These are phyloP conservation scores for Antennarius striatus DNA, from an alignment of 2,113 vertebrate species.

Conservation along the genomic window DNA sequence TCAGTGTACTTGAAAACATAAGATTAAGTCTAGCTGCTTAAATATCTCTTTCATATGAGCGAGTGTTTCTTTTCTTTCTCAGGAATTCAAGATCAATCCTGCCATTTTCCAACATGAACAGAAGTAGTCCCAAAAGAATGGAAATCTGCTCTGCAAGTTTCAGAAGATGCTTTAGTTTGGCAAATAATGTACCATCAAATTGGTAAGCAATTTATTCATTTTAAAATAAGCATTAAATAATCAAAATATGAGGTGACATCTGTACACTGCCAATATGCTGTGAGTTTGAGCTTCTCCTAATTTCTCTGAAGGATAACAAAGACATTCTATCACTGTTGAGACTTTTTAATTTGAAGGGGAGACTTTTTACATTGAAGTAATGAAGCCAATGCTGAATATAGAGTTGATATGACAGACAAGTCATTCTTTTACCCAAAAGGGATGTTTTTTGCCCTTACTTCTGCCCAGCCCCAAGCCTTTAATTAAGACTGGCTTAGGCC, in stretches of 20 bases:
- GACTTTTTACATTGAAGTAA: conserved; percentile 62
- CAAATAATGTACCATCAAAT: too few relatives aligned
- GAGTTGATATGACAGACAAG: conserved; percentile 68
- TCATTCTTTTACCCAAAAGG: conserved; percentile 73
- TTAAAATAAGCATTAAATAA: neutral
- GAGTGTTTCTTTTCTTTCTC: neutral
- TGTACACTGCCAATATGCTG: neutral
- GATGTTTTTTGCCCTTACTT: conserved; percentile 77
- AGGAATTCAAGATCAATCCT: neutral
- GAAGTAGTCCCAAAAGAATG: neutral
- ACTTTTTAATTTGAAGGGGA: neutral
- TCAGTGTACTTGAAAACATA: too few relatives aligned
- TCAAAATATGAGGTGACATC: neutral
- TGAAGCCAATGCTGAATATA: conserved; percentile 67
- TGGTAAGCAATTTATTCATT: too few relatives aligned
- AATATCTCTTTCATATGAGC: conserved; percentile 3
- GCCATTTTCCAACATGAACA: neutral
- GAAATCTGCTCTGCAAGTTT: conserved; percentile 3
- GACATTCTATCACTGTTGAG: conserved; percentile 12
- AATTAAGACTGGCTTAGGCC: conserved; percentile 84
- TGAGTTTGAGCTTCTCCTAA: too few relatives aligned
- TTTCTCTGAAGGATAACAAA: neutral
- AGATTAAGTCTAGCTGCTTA: neutral
- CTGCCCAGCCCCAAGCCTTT: conserved; percentile 78
- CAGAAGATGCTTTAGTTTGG: too few relatives aligned